Evolutionary conservation across 2,113 vertebrate genomes (phyloP).

Genomic region (Myiopsitta monachus): DNA sequence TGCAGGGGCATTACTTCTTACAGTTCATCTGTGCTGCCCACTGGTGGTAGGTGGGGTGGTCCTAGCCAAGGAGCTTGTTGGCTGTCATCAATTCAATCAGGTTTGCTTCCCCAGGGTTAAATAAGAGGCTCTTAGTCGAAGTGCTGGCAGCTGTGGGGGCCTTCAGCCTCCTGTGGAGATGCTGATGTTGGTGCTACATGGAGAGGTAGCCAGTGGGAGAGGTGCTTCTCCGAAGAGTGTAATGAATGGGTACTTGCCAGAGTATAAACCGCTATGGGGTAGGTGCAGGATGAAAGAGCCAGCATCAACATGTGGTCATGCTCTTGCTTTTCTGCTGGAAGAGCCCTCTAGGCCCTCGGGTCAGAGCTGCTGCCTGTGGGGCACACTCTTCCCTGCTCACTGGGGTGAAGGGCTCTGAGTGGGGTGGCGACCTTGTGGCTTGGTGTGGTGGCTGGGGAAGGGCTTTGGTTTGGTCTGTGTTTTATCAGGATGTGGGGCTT

Average conservation of each 20-base stretch:
- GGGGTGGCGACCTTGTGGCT: background rate
- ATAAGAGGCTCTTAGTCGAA: background rate
- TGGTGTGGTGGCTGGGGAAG: background rate
- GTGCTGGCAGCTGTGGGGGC: background rate
- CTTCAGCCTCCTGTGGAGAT: accelerated
- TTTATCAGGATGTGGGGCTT: accelerated
- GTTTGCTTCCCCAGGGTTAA: background rate
- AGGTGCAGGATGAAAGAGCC: background rate
- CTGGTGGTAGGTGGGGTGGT: background rate
- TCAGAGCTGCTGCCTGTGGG: accelerated
- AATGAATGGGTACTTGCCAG: accelerated
- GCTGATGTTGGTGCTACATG: background rate
- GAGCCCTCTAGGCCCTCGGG: background rate
- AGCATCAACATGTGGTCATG: too few species aligned
- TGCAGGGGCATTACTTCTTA: background rate
- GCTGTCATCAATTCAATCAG: background rate
- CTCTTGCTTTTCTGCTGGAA: background rate
- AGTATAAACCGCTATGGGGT: background rate
- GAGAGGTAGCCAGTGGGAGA: background rate
- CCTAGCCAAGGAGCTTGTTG: background rate
- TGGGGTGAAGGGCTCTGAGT: background rate
- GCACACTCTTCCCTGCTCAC: accelerated
- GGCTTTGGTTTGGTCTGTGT: background rate
- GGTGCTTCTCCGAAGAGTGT: accelerated
- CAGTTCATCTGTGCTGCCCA: background rate